Evolutionary conservation across 2,113 vertebrate genomes (phyloP), one percentile per base, ranked within the genome.

Genomic region (Struthidea cinerea): DNA sequence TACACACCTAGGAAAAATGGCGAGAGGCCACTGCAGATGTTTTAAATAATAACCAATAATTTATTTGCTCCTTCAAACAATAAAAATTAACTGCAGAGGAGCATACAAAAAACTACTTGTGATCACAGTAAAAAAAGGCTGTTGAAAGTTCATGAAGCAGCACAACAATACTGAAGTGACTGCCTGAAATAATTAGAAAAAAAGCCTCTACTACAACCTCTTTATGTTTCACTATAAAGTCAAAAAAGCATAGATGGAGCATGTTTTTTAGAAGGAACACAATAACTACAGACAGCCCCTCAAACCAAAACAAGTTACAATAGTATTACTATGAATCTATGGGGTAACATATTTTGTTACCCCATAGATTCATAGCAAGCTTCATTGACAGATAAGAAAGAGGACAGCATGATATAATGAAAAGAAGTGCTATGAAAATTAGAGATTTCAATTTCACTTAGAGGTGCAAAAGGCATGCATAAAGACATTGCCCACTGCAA

Each of bases 31-130:
- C 49, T 73, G 52, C 92, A 96, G 80, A 94, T 90, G 88, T 90
- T 97, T 92, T 89, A 95, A 90, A 94, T 88, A 95, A 93, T 52
- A 89, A 61, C 37, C 67, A 91, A 59, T 73, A 85, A 90, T 67
- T 91, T 93, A 92, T 90, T 91, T 81, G 37, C 41, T 77, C 64
- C 81, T 78, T 71, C 70, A 94, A 93, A 86, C 80, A 96, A 92
- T 42, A 84, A 92, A 88, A 87, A 90, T 33, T 63, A 80, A 94
- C 79, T 95, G 92, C 53, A 89, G 87, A 93, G 64, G 17, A 83
- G 13, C 82, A 84, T 63, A 77, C 49, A 77, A 53, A 93, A 92
- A 94, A 70, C 49, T 24, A 37, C 60, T 83, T 84, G 39, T 0
- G 0, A 86, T 89, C 79, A 81, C 47, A 90, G 70, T 53, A 88